A percentile compares a stretch with the other conserved stretches of the same genome.
Evolutionary conservation across 2,797 vertebrate genomes (phyloP).

Genomic region (Garrulus glandarius): DNA sequence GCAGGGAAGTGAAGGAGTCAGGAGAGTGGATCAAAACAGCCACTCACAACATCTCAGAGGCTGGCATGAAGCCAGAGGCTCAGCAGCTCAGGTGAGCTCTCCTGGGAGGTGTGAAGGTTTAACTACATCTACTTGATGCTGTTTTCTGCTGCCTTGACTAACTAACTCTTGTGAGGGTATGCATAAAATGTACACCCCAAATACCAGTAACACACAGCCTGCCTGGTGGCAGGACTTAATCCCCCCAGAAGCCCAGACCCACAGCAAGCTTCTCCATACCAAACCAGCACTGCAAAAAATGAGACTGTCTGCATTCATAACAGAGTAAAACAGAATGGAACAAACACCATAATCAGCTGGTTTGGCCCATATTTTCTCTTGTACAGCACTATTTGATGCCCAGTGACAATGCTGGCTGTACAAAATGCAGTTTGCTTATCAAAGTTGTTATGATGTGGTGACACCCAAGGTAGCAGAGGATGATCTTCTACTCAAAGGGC

Average conservation of each 20-base stretch:
- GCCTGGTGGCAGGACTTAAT: background rate
- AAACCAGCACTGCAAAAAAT: background rate
- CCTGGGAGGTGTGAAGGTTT: background rate
- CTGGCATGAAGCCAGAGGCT: accelerated
- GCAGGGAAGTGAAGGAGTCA: background rate
- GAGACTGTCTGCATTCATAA: background rate
- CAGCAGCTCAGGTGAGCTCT: background rate
- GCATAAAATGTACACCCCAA: background rate
- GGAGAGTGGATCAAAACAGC: background rate
- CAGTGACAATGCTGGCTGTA: accelerated
- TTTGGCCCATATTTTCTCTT: background rate
- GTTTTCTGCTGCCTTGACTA: background rate
- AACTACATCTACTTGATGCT: background rate
- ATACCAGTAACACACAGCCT: accelerated
- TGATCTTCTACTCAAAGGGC: background rate
- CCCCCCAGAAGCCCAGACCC: background rate
- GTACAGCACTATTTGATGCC: background rate
- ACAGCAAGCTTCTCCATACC: background rate
- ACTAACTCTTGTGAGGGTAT: background rate
- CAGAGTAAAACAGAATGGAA: background rate
- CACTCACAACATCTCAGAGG: background rate
- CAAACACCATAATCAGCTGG: background rate
- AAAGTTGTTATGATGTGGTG: background rate
- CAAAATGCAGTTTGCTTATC: background rate
- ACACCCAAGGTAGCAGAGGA: background rate